A percentile compares a stretch with the other conserved stretches of the same genome.
Conservation (phyloP, 2,797 vertebrate genomes). For the Salarias fasciatus region DNA sequence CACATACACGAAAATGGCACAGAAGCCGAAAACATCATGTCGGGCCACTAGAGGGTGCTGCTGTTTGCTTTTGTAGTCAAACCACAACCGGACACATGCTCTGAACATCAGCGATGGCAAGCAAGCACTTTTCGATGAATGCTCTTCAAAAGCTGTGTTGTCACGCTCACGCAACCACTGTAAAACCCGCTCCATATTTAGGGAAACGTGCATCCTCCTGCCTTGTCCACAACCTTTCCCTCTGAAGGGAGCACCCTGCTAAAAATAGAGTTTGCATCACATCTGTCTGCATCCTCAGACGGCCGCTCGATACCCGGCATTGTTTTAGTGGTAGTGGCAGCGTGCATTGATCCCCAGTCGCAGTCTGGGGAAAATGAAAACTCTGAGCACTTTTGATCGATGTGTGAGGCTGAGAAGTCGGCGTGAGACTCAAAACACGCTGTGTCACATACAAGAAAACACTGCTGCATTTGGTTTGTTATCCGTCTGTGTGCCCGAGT, state of each 20-base stretch:
- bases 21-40: too few species aligned
- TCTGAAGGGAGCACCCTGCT: background rate
- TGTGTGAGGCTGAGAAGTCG: background rate
- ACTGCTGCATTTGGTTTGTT: background rate
- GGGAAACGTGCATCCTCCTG: background rate
- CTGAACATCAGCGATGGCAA: too few species aligned
- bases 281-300: background rate
- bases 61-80: too few species aligned
- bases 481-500: too few species aligned
- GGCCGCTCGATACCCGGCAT: constrained; percentile 11
- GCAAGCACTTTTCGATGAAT: too few species aligned
- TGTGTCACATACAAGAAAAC: background rate
- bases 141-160: too few species aligned
- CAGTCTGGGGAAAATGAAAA: background rate
- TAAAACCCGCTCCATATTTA: background rate
- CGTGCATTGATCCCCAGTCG: constrained; percentile 24
- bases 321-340: constrained; percentile 7
- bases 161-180: background rate
- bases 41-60: too few species aligned
- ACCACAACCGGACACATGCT: too few species aligned
- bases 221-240: background rate
- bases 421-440: background rate
- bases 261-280: constrained; percentile 4
- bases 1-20: too few species aligned
- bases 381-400: constrained; percentile 8